Base-by-base conservation (phyloP, 2,888 invertebrate species). In the Aethes cnicana region DNA sequence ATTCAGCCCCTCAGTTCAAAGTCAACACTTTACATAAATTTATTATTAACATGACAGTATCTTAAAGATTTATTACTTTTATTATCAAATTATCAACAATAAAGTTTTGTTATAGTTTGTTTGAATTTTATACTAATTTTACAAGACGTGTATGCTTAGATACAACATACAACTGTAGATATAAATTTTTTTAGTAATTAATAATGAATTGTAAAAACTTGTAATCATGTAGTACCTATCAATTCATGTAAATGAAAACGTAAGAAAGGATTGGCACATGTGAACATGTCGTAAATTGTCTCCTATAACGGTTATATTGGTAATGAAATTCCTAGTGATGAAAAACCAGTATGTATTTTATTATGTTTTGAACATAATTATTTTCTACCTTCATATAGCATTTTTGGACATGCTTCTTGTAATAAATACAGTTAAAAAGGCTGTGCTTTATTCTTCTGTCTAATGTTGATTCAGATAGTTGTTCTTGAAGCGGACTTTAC, bases 381-480 rank as follows among this genome's bases (percentile, higher is more conserved):
- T 53, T 53, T 53, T 53, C 35, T 53, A 53, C 47, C 47, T 53
- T 53, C 47, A 36, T 53, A 53, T 47, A 35, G 41, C 47, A 47
- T 47, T 47, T 53, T 53, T 41, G 26, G 47, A 46, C 32, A 52
- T 37, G 52, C 23, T 43, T 43, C 42, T 52, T 52, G 32, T 46
- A 52, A 52, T 52, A 52, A 52, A 52, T 52, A 44, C 32, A 46
- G 44, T 46, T n/a, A 18, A 37, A 33, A 43, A 46, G 6, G 16
- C 16, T 9, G 6, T 23, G 37, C 30, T 30, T 17, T 47, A 47
- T 47, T 37, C 16, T n/a, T 47, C 30, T 11, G 8, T 23, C 3
- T n/a, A 4, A 42, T 18, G 18, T 8, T 16, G 17, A 23, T 8
- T 14, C 7, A 30, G 7, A 32, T n/a, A n/a, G n/a, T n/a, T n/a